A percentile compares a stretch with the other conserved stretches of the same genome.
phyloP scores from a whole-genome alignment of 2,797 vertebrate species.

The Strix occidentalis region DNA sequence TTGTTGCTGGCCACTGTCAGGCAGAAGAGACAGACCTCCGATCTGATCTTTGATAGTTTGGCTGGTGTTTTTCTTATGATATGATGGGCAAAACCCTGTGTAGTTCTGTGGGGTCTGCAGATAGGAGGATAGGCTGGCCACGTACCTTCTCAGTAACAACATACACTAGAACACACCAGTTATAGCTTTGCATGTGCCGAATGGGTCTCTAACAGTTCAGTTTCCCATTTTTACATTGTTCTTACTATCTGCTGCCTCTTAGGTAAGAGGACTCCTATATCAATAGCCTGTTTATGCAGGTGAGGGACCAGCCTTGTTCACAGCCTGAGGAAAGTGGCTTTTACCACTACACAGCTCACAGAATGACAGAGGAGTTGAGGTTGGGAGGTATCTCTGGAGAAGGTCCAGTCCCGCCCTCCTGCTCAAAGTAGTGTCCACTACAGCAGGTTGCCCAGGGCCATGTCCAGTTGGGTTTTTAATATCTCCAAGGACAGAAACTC shows the following conservation, averaged over 20 bases:
- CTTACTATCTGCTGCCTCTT: not conserved
- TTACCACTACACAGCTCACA: not conserved
- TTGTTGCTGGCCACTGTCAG: not conserved
- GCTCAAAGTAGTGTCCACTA: not conserved
- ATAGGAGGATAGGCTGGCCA: not conserved
- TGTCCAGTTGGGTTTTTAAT: not conserved
- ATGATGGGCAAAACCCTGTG: not conserved
- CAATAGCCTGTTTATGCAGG: not conserved
- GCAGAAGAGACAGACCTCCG: not conserved
- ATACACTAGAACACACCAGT: not conserved
- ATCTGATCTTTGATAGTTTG: not conserved
- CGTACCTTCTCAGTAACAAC: not conserved
- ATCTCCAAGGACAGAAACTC: no score
- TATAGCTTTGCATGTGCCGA: not conserved
- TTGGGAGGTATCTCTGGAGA: not conserved
- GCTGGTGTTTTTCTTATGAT: not conserved
- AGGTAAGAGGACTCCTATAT: not conserved
- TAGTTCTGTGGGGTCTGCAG: not conserved
- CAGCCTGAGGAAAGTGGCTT: not conserved
- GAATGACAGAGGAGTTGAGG: not conserved
- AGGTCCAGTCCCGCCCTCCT: not conserved
- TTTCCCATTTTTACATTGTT: not conserved
- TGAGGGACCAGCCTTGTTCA: not conserved
- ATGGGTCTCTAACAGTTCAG: accelerated
- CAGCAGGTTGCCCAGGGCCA: not conserved